Evolutionary conservation across 2,888 invertebrate genomes (phyloP), one percentile per base, ranked within the genome.

Genomic region (Drosophila borborema): DNA sequence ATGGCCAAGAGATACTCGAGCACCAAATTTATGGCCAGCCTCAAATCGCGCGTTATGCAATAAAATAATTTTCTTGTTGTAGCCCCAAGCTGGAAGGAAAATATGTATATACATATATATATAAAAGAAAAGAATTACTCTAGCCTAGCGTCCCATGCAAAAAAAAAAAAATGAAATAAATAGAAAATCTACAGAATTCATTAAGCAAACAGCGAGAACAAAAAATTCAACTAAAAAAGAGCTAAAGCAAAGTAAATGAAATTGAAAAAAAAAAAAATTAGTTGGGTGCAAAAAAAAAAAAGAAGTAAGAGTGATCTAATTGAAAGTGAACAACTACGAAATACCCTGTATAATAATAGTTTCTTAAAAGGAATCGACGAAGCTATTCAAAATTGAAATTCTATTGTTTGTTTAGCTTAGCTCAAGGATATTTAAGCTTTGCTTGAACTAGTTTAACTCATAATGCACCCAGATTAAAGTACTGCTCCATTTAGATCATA

Each of bases 1-100:
- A 70, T 71, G 79, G 68, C 74, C 61, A 80, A 75, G 74, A 80
- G 74, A 80, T 86, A 90, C 83, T 82, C 78, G 72, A 74, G 74
- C 90, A 88, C 80, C 81, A 66, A 86, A 89, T 86, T 89, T 89
- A 89, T 76, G 81, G 72, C 84, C 86, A 65, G 66, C 72, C 74
- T 76, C 70, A 83, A 89, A 81, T 80, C 84, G 87, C 89, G 83
- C 81, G 80, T 90, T 89, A 89, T 90, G 80, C 89, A 89, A 86
- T 86, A 89, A 89, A 86, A 90, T 89, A 81, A 76, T 81, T 86
- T 51, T 78, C 82, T 80, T 54, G 58, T 70, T 66, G 66, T 66
- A 20, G 40, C 41, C 18, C 41, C 23, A 46, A 68, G 54, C 51
- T 66, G 20, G 28, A 23, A 38, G 45, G 69, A 31, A 65, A 36